A percentile compares a stretch with the other conserved stretches of the same genome.
Conservation (phyloP, 2,113 vertebrate genomes). For the Catharus bicknelli region DNA sequence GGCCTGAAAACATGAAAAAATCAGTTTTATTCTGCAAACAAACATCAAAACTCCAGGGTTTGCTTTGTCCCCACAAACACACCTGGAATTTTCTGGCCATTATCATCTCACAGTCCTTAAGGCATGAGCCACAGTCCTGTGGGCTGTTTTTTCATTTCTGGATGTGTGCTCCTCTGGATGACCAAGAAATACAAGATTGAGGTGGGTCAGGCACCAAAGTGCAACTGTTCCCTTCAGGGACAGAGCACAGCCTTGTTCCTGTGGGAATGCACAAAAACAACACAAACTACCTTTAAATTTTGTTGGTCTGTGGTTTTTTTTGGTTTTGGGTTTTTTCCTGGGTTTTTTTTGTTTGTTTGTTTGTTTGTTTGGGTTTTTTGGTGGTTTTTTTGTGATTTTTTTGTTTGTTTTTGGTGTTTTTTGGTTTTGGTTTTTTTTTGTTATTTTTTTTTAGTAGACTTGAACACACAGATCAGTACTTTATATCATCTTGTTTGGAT, state of each 20-base stretch:
- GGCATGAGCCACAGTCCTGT: neutral
- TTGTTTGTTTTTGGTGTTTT: too few relatives aligned
- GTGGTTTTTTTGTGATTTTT: too few relatives aligned
- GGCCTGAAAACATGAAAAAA: neutral
- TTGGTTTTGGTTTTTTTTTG: too few relatives aligned
- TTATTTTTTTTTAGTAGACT: neutral
- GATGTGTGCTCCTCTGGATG: rapidly evolving
- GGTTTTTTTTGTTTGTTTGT: too few relatives aligned
- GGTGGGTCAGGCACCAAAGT: neutral
- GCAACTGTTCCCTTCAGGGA: neutral
- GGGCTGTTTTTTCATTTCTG: neutral
- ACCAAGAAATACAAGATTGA: neutral
- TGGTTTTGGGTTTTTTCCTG: too few relatives aligned
- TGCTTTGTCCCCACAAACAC: neutral
- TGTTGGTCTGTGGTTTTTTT: too few relatives aligned
- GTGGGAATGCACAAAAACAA: rapidly evolving
- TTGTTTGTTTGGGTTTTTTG: too few relatives aligned
- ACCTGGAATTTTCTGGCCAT: neutral
- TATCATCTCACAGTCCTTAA: rapidly evolving
- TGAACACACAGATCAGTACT: neutral
- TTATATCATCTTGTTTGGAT: neutral
- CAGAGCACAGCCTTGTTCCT: neutral
- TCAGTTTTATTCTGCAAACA: neutral
- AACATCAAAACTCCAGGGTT: neutral
- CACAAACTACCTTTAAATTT: neutral